Evolutionary conservation across 2,797 vertebrate genomes (phyloP).

Genomic region (Picus viridis): DNA sequence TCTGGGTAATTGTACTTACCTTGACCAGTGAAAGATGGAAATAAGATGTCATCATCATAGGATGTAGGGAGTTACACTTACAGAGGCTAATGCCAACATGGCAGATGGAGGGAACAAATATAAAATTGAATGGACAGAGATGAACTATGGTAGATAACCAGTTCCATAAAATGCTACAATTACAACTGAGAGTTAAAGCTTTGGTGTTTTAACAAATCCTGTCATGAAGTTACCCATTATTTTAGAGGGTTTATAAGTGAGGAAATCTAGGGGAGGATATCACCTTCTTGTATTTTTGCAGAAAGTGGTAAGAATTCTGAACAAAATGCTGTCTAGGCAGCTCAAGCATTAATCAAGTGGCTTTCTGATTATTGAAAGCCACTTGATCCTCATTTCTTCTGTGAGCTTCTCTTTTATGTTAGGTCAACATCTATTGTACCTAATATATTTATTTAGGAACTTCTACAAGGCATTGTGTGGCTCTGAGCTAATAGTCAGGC

Average conservation of each 20-base stretch:
- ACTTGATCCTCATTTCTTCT: constrained; percentile 16
- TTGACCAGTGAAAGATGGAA: not conserved
- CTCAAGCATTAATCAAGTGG: not conserved
- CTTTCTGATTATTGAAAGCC: not conserved
- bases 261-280: accelerated
- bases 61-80: not conserved
- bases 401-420: not conserved
- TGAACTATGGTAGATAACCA: not conserved
- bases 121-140: not conserved
- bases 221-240: not conserved
- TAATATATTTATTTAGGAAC: not conserved
- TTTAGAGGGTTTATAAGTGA: not conserved
- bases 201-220: not conserved
- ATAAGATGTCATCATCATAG: not conserved
- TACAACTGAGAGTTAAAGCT: not conserved
- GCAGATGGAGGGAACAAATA: not conserved
- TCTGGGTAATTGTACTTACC: not conserved
- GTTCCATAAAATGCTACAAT: not conserved
- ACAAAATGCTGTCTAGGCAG: not conserved
- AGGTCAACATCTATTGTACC: not conserved
- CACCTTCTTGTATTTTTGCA: not conserved
- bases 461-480: not conserved
- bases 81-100: not conserved
- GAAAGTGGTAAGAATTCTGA: not conserved
- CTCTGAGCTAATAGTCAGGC: not conserved